These are phyloP conservation scores for Drymodes brunneopygia DNA, from an alignment of 2,113 vertebrate genomes.

Conservation along the genomic window DNA sequence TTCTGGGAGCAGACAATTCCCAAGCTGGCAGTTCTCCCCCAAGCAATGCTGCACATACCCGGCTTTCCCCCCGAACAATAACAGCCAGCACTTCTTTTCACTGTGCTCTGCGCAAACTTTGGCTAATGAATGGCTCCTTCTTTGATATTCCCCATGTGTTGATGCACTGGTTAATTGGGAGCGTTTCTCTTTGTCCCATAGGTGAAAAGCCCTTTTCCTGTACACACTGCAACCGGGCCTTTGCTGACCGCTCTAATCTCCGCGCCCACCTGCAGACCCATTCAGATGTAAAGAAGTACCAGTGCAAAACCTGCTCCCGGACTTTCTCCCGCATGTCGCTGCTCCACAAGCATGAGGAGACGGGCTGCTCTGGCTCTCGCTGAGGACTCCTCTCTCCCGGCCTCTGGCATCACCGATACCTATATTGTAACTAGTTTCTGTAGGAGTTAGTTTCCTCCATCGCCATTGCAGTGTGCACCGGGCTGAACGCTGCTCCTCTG, in stretches of 20 bases:
- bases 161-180: constrained; percentile 54
- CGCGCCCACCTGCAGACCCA: constrained; percentile 97
- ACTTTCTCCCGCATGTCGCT: constrained; percentile 99
- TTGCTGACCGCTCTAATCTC: constrained; percentile 96
- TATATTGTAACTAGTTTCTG: constrained; percentile 20
- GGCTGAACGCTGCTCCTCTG: not conserved
- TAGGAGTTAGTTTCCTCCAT: constrained; percentile 46
- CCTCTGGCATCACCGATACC: not conserved
- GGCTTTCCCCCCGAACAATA: not conserved
- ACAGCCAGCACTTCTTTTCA: constrained; percentile 24
- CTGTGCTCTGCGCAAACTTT: not conserved
- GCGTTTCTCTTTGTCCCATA: constrained; percentile 59
- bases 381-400: constrained; percentile 43
- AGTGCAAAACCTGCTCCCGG: constrained; percentile 87
- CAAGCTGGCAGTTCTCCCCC: not conserved
- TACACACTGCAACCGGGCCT: constrained; percentile 92
- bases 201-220: constrained; percentile 96
- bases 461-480: not conserved
- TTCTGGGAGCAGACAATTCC: not conserved
- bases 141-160: constrained; percentile 24
- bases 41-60: not conserved
- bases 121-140: constrained; percentile 21
- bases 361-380: constrained; percentile 81
- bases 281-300: constrained; percentile 98
- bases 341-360: constrained; percentile 91